A percentile compares a stretch with the other conserved stretches of the same genome.
Conservation (phyloP, 1,140 invertebrate genomes). For the Drosophila lacertosa region DNA sequence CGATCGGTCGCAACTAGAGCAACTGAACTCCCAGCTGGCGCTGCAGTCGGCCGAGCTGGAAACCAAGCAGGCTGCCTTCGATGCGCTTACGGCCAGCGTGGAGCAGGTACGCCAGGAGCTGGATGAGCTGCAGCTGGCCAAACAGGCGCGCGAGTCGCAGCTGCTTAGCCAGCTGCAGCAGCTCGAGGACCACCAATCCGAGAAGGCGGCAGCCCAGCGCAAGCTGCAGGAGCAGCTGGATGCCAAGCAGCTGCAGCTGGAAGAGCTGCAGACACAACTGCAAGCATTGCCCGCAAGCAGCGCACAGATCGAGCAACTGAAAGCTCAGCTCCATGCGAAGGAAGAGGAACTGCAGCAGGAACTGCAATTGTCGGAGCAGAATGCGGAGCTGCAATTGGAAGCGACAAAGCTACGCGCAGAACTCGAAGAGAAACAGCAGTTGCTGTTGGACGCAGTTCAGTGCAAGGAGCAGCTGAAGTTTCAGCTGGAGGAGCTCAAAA, state of each 20-base stretch:
- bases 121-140: slow-evolving; percentile 5
- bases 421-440: neutral
- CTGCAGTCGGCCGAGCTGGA: too few relatives aligned
- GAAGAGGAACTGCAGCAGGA: neutral
- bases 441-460: neutral
- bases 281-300: neutral
- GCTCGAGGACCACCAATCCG: neutral
- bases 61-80: too few relatives aligned
- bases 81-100: too few relatives aligned
- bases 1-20: slow-evolving; percentile 70
- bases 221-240: slow-evolving; percentile 27
- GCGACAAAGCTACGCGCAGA: too few relatives aligned
- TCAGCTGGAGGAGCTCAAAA: too few relatives aligned
- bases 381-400: too few relatives aligned
- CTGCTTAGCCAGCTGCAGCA: neutral
- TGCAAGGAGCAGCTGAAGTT: too few relatives aligned
- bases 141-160: neutral
- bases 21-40: too few relatives aligned
- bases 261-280: neutral
- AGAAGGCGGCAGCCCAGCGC: slow-evolving; percentile 2
- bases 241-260: neutral
- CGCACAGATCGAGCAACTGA: slow-evolving; percentile 15
- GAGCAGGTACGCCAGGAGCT: slow-evolving; percentile 11
- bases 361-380: too few relatives aligned
- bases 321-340: slow-evolving; percentile 38